phyloP scores from a whole-genome alignment of 2,888 invertebrate species.

The Pristionchus mayeri region DNA sequence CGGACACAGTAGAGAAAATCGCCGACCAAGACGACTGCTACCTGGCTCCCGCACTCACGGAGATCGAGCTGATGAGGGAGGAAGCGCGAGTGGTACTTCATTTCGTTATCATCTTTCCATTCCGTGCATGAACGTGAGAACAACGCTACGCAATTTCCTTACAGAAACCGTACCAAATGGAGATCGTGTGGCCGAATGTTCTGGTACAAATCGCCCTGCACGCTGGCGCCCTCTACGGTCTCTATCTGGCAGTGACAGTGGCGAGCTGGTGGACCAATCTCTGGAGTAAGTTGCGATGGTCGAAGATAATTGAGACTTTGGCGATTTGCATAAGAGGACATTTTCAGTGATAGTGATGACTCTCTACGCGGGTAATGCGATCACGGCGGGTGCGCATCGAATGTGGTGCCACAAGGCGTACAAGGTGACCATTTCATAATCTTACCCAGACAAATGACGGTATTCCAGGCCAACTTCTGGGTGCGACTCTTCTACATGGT shows the following conservation, averaged over 20 bases:
- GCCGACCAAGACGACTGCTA: neutral
- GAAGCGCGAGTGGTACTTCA: neutral
- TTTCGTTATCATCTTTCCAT: neutral
- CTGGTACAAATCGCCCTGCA: neutral
- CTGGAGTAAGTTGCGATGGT: neutral
- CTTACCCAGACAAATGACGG: neutral
- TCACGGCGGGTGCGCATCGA: constrained; percentile 34
- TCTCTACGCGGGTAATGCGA: neutral
- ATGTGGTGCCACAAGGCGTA: constrained; percentile 45
- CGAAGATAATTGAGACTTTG: no score
- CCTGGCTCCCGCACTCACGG: constrained; percentile 36
- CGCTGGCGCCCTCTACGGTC: neutral
- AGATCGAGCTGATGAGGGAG: constrained; percentile 36
- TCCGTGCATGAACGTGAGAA: neutral
- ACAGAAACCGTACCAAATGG: neutral
- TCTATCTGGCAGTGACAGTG: neutral
- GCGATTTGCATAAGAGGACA: no score
- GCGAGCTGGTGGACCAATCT: constrained; percentile 31
- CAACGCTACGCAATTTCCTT: neutral
- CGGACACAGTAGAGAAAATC: neutral
- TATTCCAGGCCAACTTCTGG: constrained; percentile 47
- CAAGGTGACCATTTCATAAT: constrained; percentile 4
- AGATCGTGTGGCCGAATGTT: constrained; percentile 38
- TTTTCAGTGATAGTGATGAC: constrained; percentile 21
- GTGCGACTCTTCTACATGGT: constrained; percentile 30